Base-by-base conservation (phyloP, 1,140 invertebrate genomes). In the Phthorimaea operculella region DNA sequence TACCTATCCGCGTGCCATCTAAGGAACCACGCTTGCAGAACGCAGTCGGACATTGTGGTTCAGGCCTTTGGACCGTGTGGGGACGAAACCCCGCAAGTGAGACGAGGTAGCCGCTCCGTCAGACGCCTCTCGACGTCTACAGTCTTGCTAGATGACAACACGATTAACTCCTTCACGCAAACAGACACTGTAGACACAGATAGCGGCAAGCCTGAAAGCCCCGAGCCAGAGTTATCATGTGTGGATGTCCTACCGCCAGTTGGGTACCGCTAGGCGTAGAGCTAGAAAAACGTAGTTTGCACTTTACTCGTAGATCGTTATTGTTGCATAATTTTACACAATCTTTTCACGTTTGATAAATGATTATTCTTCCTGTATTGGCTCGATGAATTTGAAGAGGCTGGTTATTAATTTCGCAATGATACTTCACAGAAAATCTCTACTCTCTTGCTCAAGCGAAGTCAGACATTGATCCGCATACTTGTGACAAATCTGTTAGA, bases 41-140 rank as follows among this genome's bases (percentile, higher is more conserved):
- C 92, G 56, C 93, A 96, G 78, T 91, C 92, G 55, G 90, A 94
- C 73, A 90, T 96, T 59, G 90, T 91, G 33, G 90, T 94, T 2
- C 90, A 92, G 68, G 90, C 93, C 17, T 90, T 92, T 58, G 94
- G 94, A 42, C 89, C 91, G 47, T 93, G 92, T 59, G 64, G 58
- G 44, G 69, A 74, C 21, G 74, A 73, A 15, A 48, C 68, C 0
- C 79, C 79, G n/a, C 76, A 72, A 53, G 81, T 84, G 10, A 64
- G 76, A 50, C 68, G 81, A 84, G 81, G 81, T 84, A 84, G 76
- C 59, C 79, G 81, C 49, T 61, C 53, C 42, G 59, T 55, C 51
- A 52, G 62, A 52, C 64, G 49, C 48, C 28, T 33, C 52, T 54
- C 50, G 49, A 39, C 39, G 52, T 52, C 17, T 39, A 55, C 48